Evolutionary conservation across 2,888 invertebrate species (phyloP).

Genomic region (Mimachlamys varia): DNA sequence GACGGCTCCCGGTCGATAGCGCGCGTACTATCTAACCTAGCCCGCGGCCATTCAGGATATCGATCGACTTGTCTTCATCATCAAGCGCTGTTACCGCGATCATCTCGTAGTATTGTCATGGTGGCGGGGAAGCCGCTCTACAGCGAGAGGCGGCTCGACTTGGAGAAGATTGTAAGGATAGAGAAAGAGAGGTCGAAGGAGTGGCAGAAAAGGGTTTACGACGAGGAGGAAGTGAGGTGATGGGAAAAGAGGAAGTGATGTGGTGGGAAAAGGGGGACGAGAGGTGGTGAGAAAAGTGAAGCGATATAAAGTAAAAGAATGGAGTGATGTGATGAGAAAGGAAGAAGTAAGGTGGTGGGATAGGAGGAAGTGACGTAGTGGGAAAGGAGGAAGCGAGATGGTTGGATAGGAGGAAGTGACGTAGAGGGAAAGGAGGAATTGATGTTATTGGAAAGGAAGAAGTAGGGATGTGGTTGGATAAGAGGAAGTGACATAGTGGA

Average conservation of each 20-base stretch:
- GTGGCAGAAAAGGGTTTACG: neutral
- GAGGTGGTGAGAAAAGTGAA: neutral
- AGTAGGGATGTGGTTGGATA: too few relatives aligned
- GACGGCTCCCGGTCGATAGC: constrained; percentile 34
- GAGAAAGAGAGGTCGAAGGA: neutral
- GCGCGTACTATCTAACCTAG: constrained; percentile 34
- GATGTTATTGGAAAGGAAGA: neutral
- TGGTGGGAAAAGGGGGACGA: neutral
- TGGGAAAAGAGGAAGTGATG: neutral
- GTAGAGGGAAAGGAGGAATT: too few relatives aligned
- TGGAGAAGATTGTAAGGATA: neutral
- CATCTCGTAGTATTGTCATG: constrained; percentile 9
- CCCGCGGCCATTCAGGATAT: constrained; percentile 33
- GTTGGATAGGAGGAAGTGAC: too few relatives aligned
- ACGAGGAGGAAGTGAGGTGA: neutral
- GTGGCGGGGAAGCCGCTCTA: neutral
- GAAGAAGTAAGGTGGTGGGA: neutral
- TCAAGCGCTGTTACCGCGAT: neutral
- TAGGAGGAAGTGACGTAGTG: neutral
- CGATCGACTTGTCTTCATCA: constrained; percentile 28
- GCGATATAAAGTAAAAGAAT: neutral
- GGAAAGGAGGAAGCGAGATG: neutral
- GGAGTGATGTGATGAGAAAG: neutral
- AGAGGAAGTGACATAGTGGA: too few relatives aligned
- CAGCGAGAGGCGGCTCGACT: constrained; percentile 4